Evolutionary conservation across 2,888 invertebrate genomes (phyloP).

Genomic region (Theretra japonica): DNA sequence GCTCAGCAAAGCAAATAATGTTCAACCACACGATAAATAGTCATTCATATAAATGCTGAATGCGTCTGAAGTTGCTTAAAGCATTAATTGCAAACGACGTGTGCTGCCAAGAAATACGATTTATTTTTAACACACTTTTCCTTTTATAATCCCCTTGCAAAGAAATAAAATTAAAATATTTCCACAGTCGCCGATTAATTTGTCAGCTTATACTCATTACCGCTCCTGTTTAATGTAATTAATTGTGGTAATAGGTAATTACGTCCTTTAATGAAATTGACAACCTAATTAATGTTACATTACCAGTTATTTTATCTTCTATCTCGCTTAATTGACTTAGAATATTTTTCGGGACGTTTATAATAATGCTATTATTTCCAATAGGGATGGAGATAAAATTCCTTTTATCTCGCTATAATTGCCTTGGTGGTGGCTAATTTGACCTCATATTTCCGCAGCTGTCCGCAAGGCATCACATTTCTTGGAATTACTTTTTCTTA

Average conservation of each 20-base stretch:
- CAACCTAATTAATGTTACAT: constrained; percentile 15
- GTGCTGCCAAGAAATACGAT: constrained; percentile 6
- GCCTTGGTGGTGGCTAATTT: constrained; percentile 49
- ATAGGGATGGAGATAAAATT: constrained; percentile 11
- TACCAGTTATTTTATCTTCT: constrained; percentile 6
- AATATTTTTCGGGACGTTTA: constrained; percentile 1
- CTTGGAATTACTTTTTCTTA: constrained; percentile 74
- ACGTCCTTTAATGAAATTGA: constrained; percentile 23
- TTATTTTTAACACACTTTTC: constrained; percentile 5
- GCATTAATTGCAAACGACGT: constrained; percentile 10
- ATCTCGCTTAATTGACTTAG: constrained; percentile 1
- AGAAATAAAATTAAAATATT: neutral
- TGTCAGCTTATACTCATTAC: constrained; percentile 16
- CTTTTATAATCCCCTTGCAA: constrained; percentile 2
- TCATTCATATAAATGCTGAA: constrained; percentile 22
- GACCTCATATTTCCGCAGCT: constrained; percentile 55
- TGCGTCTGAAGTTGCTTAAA: constrained; percentile 32
- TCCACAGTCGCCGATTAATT: constrained; percentile 10
- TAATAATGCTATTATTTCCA: constrained; percentile 9
- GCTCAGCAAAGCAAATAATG: neutral
- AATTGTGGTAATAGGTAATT: constrained; percentile 25
- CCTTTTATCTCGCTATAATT: constrained; percentile 13
- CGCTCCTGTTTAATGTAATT: constrained; percentile 14
- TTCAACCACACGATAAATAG: neutral
- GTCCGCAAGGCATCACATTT: constrained; percentile 68